Conservation (phyloP, 2,797 vertebrate species). For the Onychomys torridus region DNA sequence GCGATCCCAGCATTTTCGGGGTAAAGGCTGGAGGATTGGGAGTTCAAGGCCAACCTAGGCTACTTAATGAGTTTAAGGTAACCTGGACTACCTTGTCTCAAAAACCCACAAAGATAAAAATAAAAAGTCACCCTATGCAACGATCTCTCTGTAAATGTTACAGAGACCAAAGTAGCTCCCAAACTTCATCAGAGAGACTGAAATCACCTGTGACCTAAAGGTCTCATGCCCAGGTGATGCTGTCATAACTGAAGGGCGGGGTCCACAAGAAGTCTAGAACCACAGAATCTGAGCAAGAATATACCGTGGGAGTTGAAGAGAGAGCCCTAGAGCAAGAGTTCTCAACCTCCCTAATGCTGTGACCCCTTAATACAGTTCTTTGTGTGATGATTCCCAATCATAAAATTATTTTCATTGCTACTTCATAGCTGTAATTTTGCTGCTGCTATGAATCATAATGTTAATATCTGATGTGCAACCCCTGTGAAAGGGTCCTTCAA, state of each 20-base stretch:
- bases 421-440: background rate
- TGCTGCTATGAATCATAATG: background rate
- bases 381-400: background rate
- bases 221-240: constrained; percentile 60
- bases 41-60: background rate
- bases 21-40: background rate
- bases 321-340: background rate
- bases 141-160: constrained; percentile 77
- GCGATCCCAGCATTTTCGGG: background rate
- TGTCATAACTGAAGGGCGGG: constrained; percentile 77
- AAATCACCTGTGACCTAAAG: constrained; percentile 57
- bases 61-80: background rate
- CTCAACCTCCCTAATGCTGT: background rate
- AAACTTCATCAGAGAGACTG: constrained; percentile 65
- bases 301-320: too few relatives aligned
- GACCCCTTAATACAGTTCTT: background rate
- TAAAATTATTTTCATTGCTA: background rate
- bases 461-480: background rate
- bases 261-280: constrained; percentile 67
- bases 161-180: constrained; percentile 57
- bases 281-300: constrained; percentile 46
- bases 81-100: background rate
- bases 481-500: background rate
- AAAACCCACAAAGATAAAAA: constrained; percentile 15
- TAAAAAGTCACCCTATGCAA: constrained; percentile 63